A percentile compares a stretch with the other conserved stretches of the same genome.
phyloP scores from a whole-genome alignment of 2,888 invertebrate genomes.

The Brenthis daphne region DNA sequence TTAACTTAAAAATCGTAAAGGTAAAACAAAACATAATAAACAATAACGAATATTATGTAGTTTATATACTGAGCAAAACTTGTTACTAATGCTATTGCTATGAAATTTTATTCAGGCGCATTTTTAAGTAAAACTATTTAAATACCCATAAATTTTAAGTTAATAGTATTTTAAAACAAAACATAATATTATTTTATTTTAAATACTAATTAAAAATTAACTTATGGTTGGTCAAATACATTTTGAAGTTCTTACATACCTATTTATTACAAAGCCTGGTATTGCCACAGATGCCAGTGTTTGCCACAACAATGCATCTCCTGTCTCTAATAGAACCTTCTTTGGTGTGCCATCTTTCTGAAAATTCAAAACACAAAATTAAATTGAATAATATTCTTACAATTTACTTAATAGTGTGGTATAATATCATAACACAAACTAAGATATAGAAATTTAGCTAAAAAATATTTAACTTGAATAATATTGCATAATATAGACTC shows the following conservation, averaged over 20 bases:
- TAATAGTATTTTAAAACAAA: no score
- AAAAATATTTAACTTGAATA: no score
- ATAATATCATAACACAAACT: neutral
- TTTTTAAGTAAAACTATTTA: neutral
- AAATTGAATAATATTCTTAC: no score
- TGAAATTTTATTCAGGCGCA: neutral
- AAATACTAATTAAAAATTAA: neutral
- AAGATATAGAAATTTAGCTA: no score
- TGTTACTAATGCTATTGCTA: neutral
- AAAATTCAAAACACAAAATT: constrained; percentile 38
- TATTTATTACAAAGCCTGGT: constrained; percentile 96
- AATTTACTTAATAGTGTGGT: neutral
- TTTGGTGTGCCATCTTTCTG: constrained; percentile 60
- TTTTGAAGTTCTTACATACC: constrained; percentile 56
- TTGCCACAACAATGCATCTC: constrained; percentile 96
- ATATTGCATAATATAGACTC: no score
- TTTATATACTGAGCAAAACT: neutral
- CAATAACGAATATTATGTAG: no score
- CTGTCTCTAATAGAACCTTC: constrained; percentile 76
- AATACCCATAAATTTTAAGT: no score
- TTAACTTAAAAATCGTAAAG: no score
- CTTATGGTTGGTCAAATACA: neutral
- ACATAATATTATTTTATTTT: neutral
- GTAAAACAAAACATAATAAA: no score
- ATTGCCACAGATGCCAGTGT: constrained; percentile 93